phyloP scores from a whole-genome alignment of 1,140 invertebrate species.

The Cephus cinctus region DNA sequence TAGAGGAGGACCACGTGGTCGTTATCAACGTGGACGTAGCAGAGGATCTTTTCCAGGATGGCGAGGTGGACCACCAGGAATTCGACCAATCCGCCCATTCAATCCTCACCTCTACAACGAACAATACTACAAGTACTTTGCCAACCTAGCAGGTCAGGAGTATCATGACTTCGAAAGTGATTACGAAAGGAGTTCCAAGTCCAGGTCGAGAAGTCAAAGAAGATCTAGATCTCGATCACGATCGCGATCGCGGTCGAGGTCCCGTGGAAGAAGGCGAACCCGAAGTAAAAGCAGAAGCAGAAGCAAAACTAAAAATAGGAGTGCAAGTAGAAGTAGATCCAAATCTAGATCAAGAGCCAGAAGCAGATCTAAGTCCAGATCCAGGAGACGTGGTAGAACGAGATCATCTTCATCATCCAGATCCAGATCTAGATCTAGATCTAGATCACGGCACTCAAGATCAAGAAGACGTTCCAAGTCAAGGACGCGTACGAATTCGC shows the following conservation, averaged over 20 bases:
- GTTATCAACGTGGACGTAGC: conserved; percentile 8
- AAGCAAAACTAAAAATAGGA: conserved; percentile 29
- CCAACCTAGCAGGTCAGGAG: conserved; percentile 45
- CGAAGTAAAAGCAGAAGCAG: conserved; percentile 32
- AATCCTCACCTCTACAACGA: conserved; percentile 48
- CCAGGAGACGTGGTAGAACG: conserved; percentile 1
- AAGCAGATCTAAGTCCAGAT: conserved; percentile 39
- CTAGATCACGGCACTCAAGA: conserved; percentile 18
- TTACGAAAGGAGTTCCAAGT: conserved; percentile 50
- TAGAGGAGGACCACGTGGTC: conserved; percentile 25
- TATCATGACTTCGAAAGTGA: conserved; percentile 38
- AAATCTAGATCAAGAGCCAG: conserved; percentile 26
- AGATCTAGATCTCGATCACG: conserved; percentile 17
- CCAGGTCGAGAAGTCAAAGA: conserved; percentile 39
- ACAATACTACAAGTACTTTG: conserved; percentile 52
- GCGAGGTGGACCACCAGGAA: conserved; percentile 23
- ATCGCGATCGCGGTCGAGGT: conserved; percentile 17
- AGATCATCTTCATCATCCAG: background rate
- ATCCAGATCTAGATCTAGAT: conserved; percentile 19
- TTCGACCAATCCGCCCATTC: conserved; percentile 24
- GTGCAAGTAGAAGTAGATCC: conserved; percentile 26
- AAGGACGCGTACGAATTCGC: conserved; percentile 13
- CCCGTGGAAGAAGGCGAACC: conserved; percentile 22
- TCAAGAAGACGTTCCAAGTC: conserved; percentile 25
- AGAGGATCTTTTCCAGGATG: conserved; percentile 24